Conservation (phyloP, 1,140 invertebrate genomes). For the Neodiprion lecontei region DNA sequence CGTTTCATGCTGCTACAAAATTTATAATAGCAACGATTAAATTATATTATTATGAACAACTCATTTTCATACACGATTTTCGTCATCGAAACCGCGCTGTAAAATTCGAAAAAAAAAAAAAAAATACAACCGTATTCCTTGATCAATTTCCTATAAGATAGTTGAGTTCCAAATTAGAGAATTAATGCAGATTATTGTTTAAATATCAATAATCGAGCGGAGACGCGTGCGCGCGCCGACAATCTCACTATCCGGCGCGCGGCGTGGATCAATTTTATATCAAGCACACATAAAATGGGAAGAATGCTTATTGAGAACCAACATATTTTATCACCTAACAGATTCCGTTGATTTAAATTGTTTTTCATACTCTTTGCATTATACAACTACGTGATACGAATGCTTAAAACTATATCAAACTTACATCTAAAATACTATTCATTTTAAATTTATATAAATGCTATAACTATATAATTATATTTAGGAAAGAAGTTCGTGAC, state of each 20-base stretch:
- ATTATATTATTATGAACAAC: too few species aligned
- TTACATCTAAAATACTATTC: constrained; percentile 2
- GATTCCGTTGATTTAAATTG: too few species aligned
- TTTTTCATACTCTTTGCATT: not conserved
- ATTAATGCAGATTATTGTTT: not conserved
- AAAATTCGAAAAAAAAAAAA: not conserved
- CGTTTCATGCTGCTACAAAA: too few species aligned
- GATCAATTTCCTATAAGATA: constrained; percentile 5
- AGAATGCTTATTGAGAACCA: too few species aligned
- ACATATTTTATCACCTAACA: too few species aligned
- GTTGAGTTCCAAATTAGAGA: not conserved
- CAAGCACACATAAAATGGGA: too few species aligned
- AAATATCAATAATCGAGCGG: constrained; percentile 4
- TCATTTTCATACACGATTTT: too few species aligned
- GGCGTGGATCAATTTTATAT: too few species aligned
- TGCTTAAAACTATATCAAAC: not conserved
- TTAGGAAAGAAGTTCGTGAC: too few species aligned
- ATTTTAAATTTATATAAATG: not conserved
- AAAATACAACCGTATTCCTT: not conserved
- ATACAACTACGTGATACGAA: constrained; percentile 7
- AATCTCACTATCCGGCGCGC: too few species aligned
- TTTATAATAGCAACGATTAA: too few species aligned
- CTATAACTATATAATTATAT: not conserved
- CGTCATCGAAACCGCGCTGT: too few species aligned
- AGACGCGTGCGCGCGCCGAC: not conserved